phyloP scores from a whole-genome alignment of 1,140 invertebrate species.

The Drosophila virilis region DNA sequence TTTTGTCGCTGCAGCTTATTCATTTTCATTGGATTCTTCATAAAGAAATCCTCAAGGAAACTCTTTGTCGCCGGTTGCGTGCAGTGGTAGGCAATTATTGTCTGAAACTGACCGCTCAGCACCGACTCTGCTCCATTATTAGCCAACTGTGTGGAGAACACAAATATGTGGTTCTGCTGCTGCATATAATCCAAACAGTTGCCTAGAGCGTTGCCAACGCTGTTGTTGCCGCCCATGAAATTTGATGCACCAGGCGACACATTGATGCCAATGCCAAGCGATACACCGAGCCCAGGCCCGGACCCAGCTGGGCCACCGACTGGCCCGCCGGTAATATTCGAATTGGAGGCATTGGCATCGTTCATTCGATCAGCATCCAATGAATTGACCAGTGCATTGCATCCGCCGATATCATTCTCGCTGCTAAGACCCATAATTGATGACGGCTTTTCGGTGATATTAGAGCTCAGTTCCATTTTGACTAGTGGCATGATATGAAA shows the following conservation, averaged over 20 bases:
- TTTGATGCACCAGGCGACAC: constrained; percentile 17
- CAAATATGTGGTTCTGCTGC: constrained; percentile 99
- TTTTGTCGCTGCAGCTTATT: constrained; percentile 89
- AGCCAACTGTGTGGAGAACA: constrained; percentile 96
- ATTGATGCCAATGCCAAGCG: constrained; percentile 26
- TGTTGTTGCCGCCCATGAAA: constrained; percentile 85
- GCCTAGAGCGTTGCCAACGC: constrained; percentile 56
- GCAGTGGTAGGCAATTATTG: constrained; percentile 97
- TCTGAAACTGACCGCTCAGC: constrained; percentile 93
- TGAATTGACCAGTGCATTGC: constrained; percentile 33
- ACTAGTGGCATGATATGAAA: constrained; percentile 25
- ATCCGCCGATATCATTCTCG: constrained; percentile 44
- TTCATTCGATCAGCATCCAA: constrained; percentile 45
- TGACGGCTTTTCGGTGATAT: constrained; percentile 43
- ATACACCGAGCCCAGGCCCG: background rate
- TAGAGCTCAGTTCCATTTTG: constrained; percentile 55
- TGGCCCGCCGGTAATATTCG: background rate
- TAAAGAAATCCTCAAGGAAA: constrained; percentile 92
- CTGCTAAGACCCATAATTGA: constrained; percentile 33
- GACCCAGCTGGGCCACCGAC: background rate
- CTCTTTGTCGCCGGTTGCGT: constrained; percentile 97
- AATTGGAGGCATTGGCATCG: constrained; percentile 32
- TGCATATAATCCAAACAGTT: constrained; percentile 88
- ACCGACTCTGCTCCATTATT: constrained; percentile 98
- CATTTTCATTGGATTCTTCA: constrained; percentile 95